These are phyloP conservation scores for Propsilocerus akamusi DNA, from an alignment of 1,140 invertebrate species.

Conservation along the genomic window DNA sequence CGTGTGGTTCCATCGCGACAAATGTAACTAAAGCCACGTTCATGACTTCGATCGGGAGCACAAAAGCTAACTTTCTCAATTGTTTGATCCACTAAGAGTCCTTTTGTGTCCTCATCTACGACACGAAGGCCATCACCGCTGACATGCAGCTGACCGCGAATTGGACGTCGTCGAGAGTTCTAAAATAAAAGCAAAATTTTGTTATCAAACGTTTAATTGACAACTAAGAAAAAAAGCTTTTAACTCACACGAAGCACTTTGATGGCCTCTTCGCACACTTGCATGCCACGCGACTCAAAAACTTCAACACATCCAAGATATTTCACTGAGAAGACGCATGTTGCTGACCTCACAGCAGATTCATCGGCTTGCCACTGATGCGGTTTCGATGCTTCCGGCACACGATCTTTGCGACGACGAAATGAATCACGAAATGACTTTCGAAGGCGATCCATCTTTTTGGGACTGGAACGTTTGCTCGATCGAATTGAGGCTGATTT, in stretches of 20 bases:
- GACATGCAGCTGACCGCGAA: constrained; percentile 83
- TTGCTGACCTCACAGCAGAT: constrained; percentile 80
- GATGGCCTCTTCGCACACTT: constrained; percentile 96
- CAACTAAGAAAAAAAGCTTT: background rate
- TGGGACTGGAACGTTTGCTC: constrained; percentile 40
- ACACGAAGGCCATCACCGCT: constrained; percentile 94
- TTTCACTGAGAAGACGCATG: constrained; percentile 94
- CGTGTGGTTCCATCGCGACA: constrained; percentile 38
- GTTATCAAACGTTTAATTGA: background rate
- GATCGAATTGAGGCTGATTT: constrained; percentile 33
- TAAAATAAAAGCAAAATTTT: constrained; percentile 24
- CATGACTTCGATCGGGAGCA: constrained; percentile 95
- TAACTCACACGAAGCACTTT: constrained; percentile 72
- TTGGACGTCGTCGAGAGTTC: constrained; percentile 72
- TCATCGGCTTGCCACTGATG: constrained; percentile 99
- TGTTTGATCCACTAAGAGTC: constrained; percentile 97
- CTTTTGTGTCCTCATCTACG: constrained; percentile 97
- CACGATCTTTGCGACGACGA: constrained; percentile 57
- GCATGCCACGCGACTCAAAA: constrained; percentile 97
- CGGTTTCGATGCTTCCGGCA: constrained; percentile 83
- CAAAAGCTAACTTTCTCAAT: constrained; percentile 99
- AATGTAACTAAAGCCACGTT: constrained; percentile 75
- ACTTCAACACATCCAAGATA: constrained; percentile 98
- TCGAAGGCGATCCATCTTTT: constrained; percentile 80
- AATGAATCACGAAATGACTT: constrained; percentile 87